A percentile compares a stretch with the other conserved stretches of the same genome.
phyloP scores from a whole-genome alignment of 2,113 vertebrate species.

The Lepus americanus region DNA sequence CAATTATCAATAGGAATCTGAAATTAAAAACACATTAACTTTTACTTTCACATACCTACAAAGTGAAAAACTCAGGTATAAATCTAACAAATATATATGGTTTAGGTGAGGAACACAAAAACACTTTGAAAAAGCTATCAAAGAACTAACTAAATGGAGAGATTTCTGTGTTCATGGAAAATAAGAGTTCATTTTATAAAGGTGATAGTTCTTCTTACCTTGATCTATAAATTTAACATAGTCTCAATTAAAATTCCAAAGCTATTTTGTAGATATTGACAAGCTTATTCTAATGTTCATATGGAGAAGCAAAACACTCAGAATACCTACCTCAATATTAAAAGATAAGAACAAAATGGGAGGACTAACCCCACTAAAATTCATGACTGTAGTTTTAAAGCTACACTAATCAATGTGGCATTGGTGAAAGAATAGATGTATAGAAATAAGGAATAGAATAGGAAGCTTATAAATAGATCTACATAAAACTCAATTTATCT shows the following conservation, averaged over 20 bases:
- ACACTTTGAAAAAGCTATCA: neutral
- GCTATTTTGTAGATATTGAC: neutral
- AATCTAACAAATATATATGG: neutral
- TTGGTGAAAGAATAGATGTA: neutral
- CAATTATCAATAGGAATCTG: neutral
- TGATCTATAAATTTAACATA: neutral
- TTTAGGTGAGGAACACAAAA: neutral
- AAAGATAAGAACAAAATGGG: neutral
- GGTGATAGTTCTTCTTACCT: neutral
- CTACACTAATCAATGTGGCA: neutral
- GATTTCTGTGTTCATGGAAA: neutral
- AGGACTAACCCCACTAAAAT: neutral
- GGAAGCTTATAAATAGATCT: neutral
- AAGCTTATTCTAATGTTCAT: neutral
- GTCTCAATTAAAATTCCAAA: neutral
- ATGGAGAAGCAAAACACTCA: neutral
- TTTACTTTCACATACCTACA: neutral
- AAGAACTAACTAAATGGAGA: neutral
- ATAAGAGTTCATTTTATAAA: neutral
- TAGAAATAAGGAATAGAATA: neutral
- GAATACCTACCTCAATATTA: neutral
- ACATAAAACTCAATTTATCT: neutral
- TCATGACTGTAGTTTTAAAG: neutral
- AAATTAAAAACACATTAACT: neutral
- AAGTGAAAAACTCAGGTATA: neutral